Percentiles rank a stretch among this genome's conserved stretches.
Evolutionary conservation across 2,888 invertebrate species (phyloP).

Genomic region (Alloscopus bannaensis): DNA sequence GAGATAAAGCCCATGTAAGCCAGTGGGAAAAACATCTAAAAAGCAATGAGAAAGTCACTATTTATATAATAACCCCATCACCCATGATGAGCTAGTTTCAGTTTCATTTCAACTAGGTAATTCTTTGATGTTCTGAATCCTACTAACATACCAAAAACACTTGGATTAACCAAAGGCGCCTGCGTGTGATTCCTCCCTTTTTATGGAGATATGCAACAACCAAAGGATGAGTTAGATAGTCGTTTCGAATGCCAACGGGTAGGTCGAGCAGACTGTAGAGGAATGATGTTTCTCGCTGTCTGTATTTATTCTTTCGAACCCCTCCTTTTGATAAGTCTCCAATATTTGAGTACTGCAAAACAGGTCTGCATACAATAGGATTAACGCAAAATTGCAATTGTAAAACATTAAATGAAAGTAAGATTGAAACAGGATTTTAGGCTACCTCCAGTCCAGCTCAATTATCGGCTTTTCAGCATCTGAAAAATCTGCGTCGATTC

Average conservation of each 20-base stretch:
- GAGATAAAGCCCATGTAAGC: constrained; percentile 63
- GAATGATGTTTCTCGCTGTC: constrained; percentile 58
- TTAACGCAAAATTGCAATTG: background rate
- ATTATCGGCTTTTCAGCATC: constrained; percentile 22
- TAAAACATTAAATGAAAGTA: background rate
- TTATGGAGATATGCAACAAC: constrained; percentile 49
- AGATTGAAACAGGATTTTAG: background rate
- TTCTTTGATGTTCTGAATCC: too few relatives aligned
- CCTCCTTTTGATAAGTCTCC: background rate
- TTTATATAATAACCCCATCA: too few relatives aligned
- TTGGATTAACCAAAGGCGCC: constrained; percentile 33
- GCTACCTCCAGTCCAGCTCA: constrained; percentile 57
- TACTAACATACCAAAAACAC: constrained; percentile 46
- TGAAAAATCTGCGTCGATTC: constrained; percentile 29
- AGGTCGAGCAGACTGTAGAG: constrained; percentile 60
- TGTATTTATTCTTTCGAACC: constrained; percentile 19
- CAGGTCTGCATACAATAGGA: constrained; percentile 9
- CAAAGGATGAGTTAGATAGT: constrained; percentile 56
- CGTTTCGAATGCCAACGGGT: background rate
- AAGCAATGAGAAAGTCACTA: too few relatives aligned
- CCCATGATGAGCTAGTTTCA: too few relatives aligned
- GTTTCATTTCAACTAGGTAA: too few relatives aligned
- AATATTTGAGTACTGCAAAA: constrained; percentile 30
- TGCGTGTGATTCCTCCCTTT: constrained; percentile 29
- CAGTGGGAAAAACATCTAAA: constrained; percentile 46